A percentile compares a stretch with the other conserved stretches of the same genome.
Evolutionary conservation across 2,888 invertebrate species (phyloP).

Genomic region (Nymphalis c-album): DNA sequence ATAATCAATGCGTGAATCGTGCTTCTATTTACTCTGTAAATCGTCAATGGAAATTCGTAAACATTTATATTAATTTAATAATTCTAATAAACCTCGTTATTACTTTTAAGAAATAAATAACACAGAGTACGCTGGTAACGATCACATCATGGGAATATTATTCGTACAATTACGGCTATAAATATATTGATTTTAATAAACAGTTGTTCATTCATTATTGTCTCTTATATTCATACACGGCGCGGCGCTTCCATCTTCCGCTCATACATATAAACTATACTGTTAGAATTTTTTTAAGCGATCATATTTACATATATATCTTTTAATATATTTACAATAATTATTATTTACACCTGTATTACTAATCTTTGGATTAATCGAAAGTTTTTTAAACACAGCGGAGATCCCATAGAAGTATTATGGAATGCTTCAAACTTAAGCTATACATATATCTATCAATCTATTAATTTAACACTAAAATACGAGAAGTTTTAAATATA

Average conservation of each 20-base stretch:
- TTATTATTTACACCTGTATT: conserved; percentile 60
- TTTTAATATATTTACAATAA: conserved; percentile 50
- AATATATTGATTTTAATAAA: conserved; percentile 56
- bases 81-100: conserved; percentile 23
- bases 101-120: conserved; percentile 34
- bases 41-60: conserved; percentile 3
- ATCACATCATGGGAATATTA: conserved; percentile 19
- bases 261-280: conserved; percentile 17
- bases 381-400: conserved; percentile 77
- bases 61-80: conserved; percentile 4
- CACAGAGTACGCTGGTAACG: conserved; percentile 26
- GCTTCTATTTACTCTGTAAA: background rate
- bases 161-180: conserved; percentile 32
- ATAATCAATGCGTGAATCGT: conserved; percentile 9
- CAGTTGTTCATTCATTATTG: conserved; percentile 74
- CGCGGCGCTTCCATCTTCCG: conserved; percentile 8
- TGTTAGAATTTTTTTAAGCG: conserved; percentile 46
- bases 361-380: conserved; percentile 70
- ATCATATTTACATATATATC: conserved; percentile 67
- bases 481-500: conserved; percentile 59
- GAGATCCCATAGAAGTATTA: conserved; percentile 78
- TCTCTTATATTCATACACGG: conserved; percentile 54
- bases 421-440: conserved; percentile 78
- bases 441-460: conserved; percentile 69
- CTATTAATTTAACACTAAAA: conserved; percentile 62